Conservation (phyloP, 2,888 invertebrate species). For the Drosophila tripunctata region DNA sequence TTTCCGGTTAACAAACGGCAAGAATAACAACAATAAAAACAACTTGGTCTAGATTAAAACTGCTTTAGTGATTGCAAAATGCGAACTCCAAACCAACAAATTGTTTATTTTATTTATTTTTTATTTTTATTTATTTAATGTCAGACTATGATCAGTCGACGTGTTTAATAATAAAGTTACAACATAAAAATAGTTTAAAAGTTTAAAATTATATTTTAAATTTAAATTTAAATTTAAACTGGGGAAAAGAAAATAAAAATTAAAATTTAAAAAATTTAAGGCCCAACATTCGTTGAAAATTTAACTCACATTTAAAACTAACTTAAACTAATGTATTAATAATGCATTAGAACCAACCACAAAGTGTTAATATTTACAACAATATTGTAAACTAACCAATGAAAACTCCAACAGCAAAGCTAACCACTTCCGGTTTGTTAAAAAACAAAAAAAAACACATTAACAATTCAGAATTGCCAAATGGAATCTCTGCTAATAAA, state of each 20-base stretch:
- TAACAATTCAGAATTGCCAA: neutral
- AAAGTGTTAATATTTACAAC: neutral
- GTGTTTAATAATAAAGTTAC: too few species aligned
- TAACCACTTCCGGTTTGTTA: conserved; percentile 27
- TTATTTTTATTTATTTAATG: too few species aligned
- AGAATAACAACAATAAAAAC: conserved; percentile 18
- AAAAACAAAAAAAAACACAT: conserved; percentile 2
- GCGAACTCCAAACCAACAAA: neutral
- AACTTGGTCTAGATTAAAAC: conserved; percentile 54
- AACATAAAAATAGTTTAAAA: too few species aligned
- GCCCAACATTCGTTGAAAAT: neutral
- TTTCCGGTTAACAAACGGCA: conserved; percentile 66
- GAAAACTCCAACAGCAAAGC: conserved; percentile 15
- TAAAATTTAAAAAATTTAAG: conserved; percentile 16
- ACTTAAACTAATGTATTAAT: neutral
- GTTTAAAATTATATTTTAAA: too few species aligned
- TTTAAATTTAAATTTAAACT: too few species aligned
- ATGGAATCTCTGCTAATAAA: neutral
- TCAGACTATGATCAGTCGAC: too few species aligned
- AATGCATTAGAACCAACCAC: conserved; percentile 1
- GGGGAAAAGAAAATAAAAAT: conserved; percentile 14
- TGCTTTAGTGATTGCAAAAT: conserved; percentile 58
- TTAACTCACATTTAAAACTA: neutral
- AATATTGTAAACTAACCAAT: too few species aligned
- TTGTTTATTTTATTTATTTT: too few species aligned